phyloP scores from a whole-genome alignment of 2,888 invertebrate genomes.

The Gastrophysa polygoni region DNA sequence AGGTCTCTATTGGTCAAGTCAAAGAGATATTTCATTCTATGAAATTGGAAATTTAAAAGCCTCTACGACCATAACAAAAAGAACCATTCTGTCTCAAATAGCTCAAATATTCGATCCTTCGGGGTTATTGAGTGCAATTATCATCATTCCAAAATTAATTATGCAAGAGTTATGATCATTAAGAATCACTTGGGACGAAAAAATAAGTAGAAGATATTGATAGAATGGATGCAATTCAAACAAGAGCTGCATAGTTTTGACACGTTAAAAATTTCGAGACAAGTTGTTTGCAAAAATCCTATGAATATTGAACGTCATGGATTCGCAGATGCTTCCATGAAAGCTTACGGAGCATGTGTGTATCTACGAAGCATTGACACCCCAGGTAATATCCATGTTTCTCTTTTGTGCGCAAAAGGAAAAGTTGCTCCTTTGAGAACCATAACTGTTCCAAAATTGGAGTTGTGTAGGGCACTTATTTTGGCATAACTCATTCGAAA shows the following conservation, averaged over 20 bases:
- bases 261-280: slow-evolving; percentile 17
- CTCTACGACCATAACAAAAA: background rate
- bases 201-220: slow-evolving; percentile 13
- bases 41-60: background rate
- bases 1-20: slow-evolving; percentile 6
- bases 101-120: slow-evolving; percentile 14
- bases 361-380: slow-evolving; percentile 16
- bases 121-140: slow-evolving; percentile 1
- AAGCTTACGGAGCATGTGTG: slow-evolving; percentile 25
- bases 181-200: slow-evolving; percentile 37
- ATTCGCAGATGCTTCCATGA: slow-evolving; percentile 27
- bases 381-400: too few relatives aligned
- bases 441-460: background rate
- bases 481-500: too few relatives aligned
- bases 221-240: slow-evolving; percentile 3
- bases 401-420: too few relatives aligned
- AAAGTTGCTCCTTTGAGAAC: too few relatives aligned
- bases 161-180: slow-evolving; percentile 28
- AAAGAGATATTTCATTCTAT: background rate
- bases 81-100: slow-evolving; percentile 2
- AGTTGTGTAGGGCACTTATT: too few relatives aligned
- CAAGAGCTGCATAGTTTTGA: slow-evolving; percentile 12
- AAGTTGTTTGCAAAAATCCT: background rate
- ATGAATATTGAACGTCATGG: slow-evolving; percentile 25
- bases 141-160: slow-evolving; percentile 12